Conservation (phyloP, 1,140 invertebrate species). For the Trachymyrmex cornetzi region DNA sequence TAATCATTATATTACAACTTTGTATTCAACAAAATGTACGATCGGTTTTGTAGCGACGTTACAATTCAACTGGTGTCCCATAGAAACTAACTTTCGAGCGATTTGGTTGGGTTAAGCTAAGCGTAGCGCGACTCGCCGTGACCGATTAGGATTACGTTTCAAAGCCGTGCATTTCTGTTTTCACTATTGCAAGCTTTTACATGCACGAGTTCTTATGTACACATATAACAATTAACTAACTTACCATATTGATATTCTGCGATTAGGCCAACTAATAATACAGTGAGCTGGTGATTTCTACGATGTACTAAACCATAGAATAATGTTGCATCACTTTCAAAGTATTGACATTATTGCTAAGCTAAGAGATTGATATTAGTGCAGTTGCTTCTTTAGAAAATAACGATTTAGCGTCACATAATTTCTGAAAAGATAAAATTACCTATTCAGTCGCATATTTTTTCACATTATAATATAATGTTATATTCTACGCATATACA, state of each 20-base stretch:
- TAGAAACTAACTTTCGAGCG: conserved; percentile 50
- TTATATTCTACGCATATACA: background rate
- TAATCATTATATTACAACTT: background rate
- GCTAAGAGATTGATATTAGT: conserved; percentile 34
- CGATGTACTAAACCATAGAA: background rate
- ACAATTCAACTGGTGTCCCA: conserved; percentile 46
- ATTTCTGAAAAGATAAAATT: background rate
- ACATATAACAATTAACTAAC: background rate
- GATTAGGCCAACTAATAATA: background rate
- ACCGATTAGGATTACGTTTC: conserved; percentile 38
- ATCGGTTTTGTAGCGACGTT: background rate
- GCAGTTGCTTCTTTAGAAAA: background rate
- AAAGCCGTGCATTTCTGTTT: conserved; percentile 5
- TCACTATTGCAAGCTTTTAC: conserved; percentile 20
- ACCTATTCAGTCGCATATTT: background rate
- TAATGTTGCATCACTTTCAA: conserved; percentile 16
- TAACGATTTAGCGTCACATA: background rate
- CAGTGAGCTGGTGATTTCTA: background rate
- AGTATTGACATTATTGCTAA: background rate
- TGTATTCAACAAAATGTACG: background rate
- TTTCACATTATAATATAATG: background rate
- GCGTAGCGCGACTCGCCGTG: background rate
- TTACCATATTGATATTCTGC: conserved; percentile 13
- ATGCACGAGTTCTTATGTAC: conserved; percentile 2
- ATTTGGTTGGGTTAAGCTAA: conserved; percentile 37